phyloP scores from a whole-genome alignment of 2,113 vertebrate genomes.

The Semnornis frantzii region DNA sequence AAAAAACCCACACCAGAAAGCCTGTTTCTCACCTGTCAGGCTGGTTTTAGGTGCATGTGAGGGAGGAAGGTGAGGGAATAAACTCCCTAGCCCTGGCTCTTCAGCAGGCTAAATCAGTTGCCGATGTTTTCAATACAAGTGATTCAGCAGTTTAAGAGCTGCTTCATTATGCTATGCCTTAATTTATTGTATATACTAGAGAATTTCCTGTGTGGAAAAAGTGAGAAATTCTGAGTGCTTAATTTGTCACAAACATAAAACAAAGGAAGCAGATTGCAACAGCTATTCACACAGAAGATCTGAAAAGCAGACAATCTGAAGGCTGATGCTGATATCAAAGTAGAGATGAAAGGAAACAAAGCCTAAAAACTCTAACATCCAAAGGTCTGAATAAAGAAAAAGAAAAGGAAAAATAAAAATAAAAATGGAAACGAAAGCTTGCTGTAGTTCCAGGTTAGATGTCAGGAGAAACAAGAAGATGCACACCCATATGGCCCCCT shows the following conservation, averaged over 20 bases:
- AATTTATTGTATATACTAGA: not conserved
- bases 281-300: not conserved
- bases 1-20: constrained; percentile 38
- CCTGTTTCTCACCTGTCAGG: constrained; percentile 46
- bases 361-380: not conserved
- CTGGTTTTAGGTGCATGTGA: constrained; percentile 36
- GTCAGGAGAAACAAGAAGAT: not conserved
- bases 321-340: not conserved
- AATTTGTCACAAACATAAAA: not conserved
- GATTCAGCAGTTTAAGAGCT: not conserved
- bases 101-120: not conserved
- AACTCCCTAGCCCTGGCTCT: not conserved
- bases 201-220: not conserved
- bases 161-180: not conserved
- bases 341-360: not conserved
- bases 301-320: not conserved
- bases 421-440: not conserved
- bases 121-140: not conserved
- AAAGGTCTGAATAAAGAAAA: not conserved
- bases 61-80: not conserved
- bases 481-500: not conserved
- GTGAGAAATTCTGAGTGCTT: not conserved
- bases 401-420: not conserved
- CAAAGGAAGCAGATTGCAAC: not conserved
- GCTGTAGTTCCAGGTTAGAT: not conserved